A percentile compares a stretch with the other conserved stretches of the same genome.
These are phyloP conservation scores for Stenoptilia bipunctidactyla DNA, from an alignment of 2,888 invertebrate species.

Conservation along the genomic window DNA sequence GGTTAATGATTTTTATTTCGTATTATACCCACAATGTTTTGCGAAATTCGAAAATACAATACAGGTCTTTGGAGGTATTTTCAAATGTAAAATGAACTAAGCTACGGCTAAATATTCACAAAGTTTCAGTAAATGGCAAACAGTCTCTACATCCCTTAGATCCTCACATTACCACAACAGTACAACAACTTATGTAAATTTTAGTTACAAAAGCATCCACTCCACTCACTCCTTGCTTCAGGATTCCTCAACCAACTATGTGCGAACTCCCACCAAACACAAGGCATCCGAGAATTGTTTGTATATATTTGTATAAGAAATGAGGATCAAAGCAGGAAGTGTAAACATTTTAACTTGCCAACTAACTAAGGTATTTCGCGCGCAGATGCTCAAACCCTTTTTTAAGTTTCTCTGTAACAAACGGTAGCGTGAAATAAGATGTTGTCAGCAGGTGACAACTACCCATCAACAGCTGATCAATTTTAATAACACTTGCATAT, in stretches of 20 bases:
- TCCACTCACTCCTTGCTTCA: slow-evolving; percentile 37
- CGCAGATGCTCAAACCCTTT: neutral
- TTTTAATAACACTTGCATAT: slow-evolving; percentile 21
- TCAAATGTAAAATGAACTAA: no score
- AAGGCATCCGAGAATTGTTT: slow-evolving; percentile 44
- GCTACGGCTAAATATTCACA: no score
- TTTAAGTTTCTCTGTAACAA: neutral
- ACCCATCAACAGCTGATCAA: slow-evolving; percentile 20
- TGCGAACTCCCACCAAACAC: slow-evolving; percentile 47
- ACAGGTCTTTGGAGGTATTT: no score
- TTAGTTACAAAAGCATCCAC: slow-evolving; percentile 29
- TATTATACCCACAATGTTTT: no score
- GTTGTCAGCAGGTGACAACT: slow-evolving; percentile 10
- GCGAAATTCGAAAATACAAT: no score
- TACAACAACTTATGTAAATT: slow-evolving; percentile 53
- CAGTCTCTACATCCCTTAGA: slow-evolving; percentile 19
- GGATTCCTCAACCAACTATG: slow-evolving; percentile 46
- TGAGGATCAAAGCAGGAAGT: slow-evolving; percentile 43
- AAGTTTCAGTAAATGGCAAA: neutral
- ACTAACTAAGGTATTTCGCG: neutral
- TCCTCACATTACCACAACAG: slow-evolving; percentile 15
- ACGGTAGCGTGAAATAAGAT: slow-evolving; percentile 7
- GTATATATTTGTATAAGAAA: slow-evolving; percentile 60
- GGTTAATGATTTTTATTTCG: no score
- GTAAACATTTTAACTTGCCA: slow-evolving; percentile 32